Evolutionary conservation across 2,797 vertebrate species (phyloP).

Genomic region (Pagetopsis macropterus): DNA sequence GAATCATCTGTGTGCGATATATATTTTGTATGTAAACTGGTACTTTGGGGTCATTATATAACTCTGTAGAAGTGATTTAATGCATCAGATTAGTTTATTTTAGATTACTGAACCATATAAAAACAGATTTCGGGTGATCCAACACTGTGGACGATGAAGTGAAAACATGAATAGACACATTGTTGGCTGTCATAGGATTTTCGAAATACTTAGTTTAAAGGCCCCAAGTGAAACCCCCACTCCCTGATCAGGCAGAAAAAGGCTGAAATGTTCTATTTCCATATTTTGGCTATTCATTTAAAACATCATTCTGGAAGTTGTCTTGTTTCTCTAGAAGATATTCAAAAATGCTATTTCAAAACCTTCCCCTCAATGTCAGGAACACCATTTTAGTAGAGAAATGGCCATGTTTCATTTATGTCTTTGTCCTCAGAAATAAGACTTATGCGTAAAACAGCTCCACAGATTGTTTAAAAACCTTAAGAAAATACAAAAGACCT

Average conservation of each 20-base stretch:
- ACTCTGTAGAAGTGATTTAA: not conserved
- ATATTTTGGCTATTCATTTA: not conserved
- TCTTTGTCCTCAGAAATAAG: not conserved
- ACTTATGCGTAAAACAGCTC: not conserved
- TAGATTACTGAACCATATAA: not conserved
- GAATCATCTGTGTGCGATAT: conserved; percentile 8
- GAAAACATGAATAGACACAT: not conserved
- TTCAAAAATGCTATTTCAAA: not conserved
- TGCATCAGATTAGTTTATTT: not conserved
- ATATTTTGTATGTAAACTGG: not conserved
- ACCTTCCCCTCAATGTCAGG: not conserved
- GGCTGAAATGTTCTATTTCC: not conserved
- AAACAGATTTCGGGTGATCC: not conserved
- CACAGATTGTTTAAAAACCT: not conserved
- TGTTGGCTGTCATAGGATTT: not conserved
- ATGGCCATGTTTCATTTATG: not conserved
- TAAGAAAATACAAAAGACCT: not conserved
- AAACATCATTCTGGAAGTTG: not conserved
- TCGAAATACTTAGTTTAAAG: not conserved
- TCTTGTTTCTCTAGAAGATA: not conserved
- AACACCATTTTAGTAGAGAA: not conserved
- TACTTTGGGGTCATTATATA: not conserved
- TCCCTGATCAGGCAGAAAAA: not conserved
- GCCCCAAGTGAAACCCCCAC: too few relatives aligned
- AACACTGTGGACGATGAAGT: not conserved